Evolutionary conservation across 2,113 vertebrate genomes (phyloP).

Genomic region (Elgaria multicarinata): DNA sequence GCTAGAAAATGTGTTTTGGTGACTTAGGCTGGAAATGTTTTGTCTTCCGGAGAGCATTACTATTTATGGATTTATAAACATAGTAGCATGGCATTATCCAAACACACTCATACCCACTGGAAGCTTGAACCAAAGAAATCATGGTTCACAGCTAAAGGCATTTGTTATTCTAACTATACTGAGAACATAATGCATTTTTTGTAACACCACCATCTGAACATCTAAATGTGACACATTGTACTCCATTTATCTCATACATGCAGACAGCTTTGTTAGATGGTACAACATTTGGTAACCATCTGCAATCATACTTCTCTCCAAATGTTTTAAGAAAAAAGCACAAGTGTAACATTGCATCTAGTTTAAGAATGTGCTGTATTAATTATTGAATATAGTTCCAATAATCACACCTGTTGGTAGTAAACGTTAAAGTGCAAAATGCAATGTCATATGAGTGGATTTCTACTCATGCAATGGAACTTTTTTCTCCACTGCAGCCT

Average conservation of each 20-base stretch:
- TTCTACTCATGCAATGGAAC: neutral
- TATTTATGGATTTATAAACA: neutral
- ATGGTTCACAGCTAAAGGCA: neutral
- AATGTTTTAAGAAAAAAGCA: neutral
- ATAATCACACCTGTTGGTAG: neutral
- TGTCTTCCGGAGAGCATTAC: constrained; percentile 32
- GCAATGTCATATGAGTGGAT: neutral
- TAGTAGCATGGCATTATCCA: constrained; percentile 21
- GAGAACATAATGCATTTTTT: neutral
- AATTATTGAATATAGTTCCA: neutral
- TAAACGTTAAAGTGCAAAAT: neutral
- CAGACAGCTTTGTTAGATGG: neutral
- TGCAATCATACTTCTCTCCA: neutral
- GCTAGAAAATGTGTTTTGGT: constrained; percentile 25
- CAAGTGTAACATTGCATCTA: neutral
- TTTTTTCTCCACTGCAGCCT: neutral
- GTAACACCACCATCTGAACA: neutral
- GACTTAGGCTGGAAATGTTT: constrained; percentile 9
- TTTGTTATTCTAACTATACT: neutral
- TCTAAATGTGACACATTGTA: neutral
- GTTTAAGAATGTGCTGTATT: neutral
- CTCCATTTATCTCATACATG: neutral
- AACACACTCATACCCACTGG: constrained; percentile 12
- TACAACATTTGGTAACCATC: neutral
- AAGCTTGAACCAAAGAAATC: neutral